Conservation (phyloP, 2,797 vertebrate species). For the Zenarchopterus dispar region DNA sequence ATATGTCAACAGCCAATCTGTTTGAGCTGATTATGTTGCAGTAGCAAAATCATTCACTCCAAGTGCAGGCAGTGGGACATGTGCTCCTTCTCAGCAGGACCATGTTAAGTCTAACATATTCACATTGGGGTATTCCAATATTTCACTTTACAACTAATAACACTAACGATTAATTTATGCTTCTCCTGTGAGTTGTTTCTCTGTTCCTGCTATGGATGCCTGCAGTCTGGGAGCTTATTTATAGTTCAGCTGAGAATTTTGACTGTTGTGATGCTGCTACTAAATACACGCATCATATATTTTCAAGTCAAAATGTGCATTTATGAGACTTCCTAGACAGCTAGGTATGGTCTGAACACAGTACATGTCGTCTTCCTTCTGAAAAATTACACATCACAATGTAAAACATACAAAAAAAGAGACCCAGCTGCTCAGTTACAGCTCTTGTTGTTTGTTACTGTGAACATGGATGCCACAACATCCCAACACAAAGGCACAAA, state of each 20-base stretch:
- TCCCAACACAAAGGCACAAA: slow-evolving; percentile 46
- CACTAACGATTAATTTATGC: slow-evolving; percentile 53
- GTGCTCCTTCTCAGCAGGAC: slow-evolving; percentile 12
- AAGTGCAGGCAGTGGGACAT: background rate
- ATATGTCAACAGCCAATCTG: slow-evolving; percentile 20
- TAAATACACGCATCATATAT: slow-evolving; percentile 38
- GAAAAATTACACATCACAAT: slow-evolving; percentile 17
- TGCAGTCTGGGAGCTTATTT: slow-evolving; percentile 46
- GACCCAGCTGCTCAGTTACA: slow-evolving; percentile 21
- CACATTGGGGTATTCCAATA: slow-evolving; percentile 36
- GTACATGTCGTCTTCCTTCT: slow-evolving; percentile 13
- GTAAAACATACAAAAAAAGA: slow-evolving; percentile 4
- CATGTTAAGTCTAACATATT: slow-evolving; percentile 47
- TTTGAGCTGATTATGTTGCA: slow-evolving; percentile 10
- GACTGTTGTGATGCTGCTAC: slow-evolving; percentile 15
- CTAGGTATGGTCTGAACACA: background rate
- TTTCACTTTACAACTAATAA: slow-evolving; percentile 57
- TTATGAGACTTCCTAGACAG: slow-evolving; percentile 23
- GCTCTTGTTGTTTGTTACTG: slow-evolving; percentile 20
- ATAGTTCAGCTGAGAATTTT: slow-evolving; percentile 37
- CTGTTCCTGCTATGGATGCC: slow-evolving; percentile 28
- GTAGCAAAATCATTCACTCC: background rate
- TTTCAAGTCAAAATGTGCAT: slow-evolving; percentile 26
- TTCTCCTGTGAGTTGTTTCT: slow-evolving; percentile 40
- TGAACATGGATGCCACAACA: slow-evolving; percentile 30